Base-by-base conservation (phyloP, 2,113 vertebrate genomes). In the Cynoglossus semilaevis region DNA sequence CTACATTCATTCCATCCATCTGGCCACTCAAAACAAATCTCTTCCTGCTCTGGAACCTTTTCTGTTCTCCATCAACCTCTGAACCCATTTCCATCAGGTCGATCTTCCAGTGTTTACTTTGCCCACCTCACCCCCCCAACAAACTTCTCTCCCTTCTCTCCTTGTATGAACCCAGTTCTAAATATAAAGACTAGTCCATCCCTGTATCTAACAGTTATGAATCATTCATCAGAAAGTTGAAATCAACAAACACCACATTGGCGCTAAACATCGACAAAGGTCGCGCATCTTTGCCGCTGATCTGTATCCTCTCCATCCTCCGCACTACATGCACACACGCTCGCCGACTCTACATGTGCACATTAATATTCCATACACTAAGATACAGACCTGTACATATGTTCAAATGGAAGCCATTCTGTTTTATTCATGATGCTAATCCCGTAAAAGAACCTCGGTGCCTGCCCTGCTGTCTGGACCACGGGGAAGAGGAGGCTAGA, bases 1-100 rank as follows among this genome's bases (percentile, higher is more conserved):
- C 67, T 50, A 58, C 29, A 12, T 77, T 60, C 66, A 54, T 62
- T 45, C 52, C 44, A 13, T 53, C 59, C 49, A 11, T 52, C 18
- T 19, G 1, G 52, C 64, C 9, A 41, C 72, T 74, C 51, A 50
- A 37, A 51, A 46, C 42, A 70, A 52, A 70, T 58, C 62, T 66
- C 46, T 53, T 61, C 40, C 70, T 79, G 60, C 60, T 50, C 55
- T 62, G 51, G 41, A 67, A 48, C 53, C 65, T 63, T 65, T 45
- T 45, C 65, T 63, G 53, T 50, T 72, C 75, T 59, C 63, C 65
- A 71, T 78, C 72, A 63, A 43, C 61, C 68, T 75, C 65, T 70
- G 74, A 63, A 77, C 69, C 60, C 70, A 40, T 53, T 51, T 50
- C 62, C 51, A 57, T 62, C 74, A 42, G 54, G 61, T 58, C 61